phyloP scores from a whole-genome alignment of 2,797 vertebrate genomes.

The Molossus alvarezi region DNA sequence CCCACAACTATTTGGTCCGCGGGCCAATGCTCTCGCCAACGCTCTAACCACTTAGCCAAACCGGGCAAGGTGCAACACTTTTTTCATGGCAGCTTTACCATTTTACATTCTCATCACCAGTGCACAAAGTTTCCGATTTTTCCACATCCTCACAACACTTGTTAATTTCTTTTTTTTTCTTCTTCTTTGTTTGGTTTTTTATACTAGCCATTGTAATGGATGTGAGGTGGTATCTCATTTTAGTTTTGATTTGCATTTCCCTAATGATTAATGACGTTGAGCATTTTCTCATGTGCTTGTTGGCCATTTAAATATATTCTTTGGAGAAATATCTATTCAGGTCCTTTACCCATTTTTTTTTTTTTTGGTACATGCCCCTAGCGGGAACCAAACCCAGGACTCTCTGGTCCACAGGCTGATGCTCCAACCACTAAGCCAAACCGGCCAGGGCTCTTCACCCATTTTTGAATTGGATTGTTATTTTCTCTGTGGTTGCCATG shows the following conservation, averaged over 20 bases:
- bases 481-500: slow-evolving; percentile 1
- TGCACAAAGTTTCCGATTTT: background rate
- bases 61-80: no score
- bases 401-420: no score
- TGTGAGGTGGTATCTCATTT: background rate
- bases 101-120: background rate
- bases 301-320: background rate
- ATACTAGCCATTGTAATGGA: background rate
- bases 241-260: background rate
- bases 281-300: background rate
- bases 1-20: no score
- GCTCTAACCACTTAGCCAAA: no score
- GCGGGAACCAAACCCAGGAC: no score
- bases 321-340: background rate
- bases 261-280: background rate
- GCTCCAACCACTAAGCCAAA: no score
- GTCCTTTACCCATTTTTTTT: slow-evolving; percentile 17
- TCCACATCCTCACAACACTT: background rate
- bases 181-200: background rate
- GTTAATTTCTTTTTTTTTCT: background rate
- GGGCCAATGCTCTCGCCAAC: no score
- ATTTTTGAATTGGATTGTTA: slow-evolving; percentile 31
- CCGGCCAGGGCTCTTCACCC: background rate
- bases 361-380: no score
- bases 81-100: background rate